Evolutionary conservation across 2,113 vertebrate genomes (phyloP), one percentile per base, ranked within the genome.

Genomic region (Caranx ignobilis): DNA sequence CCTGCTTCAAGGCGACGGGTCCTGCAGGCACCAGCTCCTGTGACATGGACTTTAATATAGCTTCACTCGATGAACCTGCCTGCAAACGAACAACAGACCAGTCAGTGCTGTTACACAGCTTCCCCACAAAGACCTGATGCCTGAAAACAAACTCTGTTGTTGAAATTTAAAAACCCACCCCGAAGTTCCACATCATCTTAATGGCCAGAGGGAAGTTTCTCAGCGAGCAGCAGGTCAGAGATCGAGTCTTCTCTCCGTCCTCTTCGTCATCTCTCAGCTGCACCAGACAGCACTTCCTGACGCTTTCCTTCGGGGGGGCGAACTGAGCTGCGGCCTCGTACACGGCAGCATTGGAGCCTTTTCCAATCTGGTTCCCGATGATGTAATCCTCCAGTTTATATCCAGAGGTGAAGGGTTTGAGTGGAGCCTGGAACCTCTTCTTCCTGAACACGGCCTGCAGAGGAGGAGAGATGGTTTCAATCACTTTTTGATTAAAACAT

Each of bases 381-480:
- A 95, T 83, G 31, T 98, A 99, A 2, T 99, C 97, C 31, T 99
- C 96, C 91, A 99, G 90, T 71, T 79, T 95, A 92, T 97, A 97
- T 73, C 97, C 97, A 48, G 94, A 95, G 71, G 81, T 72, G 0
- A 91, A 87, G 0, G 90, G 75, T 78, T 95, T 95, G 77, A 96
- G 47, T 0, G 95, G 91, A 37, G 92, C 91, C 56, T 95, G 95
- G 43, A 93, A 93, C 0, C 87, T 93, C 85, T 95, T 97, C 93
- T 96, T 97, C 60, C 84, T 90, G 69, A 99, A 99, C 43, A 97
- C 80, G 0, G 94, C 94, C 97, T 99, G 88, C 54, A 82, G 78
- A 66, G 60, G 1, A 19, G 10, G 37, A 64, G 41, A 68, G 56
- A 75, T 15, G 50, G 12, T 15, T 19, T 26, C 13, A 26, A 26